phyloP scores from a whole-genome alignment of 2,888 invertebrate genomes.

The Nomada ruficornis region DNA sequence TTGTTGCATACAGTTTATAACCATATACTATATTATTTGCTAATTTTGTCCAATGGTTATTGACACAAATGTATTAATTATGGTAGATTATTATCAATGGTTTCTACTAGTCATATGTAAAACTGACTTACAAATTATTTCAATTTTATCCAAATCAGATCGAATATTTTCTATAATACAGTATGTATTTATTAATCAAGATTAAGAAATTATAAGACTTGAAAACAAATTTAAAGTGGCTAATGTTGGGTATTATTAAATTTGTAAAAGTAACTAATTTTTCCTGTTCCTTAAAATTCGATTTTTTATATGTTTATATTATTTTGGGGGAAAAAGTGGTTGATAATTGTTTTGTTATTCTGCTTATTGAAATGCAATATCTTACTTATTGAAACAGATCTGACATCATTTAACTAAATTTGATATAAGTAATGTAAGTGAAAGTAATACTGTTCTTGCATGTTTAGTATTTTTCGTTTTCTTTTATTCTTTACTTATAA shows the following conservation, averaged over 20 bases:
- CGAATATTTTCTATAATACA: conserved; percentile 13
- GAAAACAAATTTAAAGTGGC: background rate
- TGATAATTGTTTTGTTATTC: conserved; percentile 24
- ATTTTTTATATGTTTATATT: conserved; percentile 7
- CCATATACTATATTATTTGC: conserved; percentile 54
- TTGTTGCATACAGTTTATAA: conserved; percentile 47
- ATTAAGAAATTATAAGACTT: background rate
- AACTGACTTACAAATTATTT: conserved; percentile 36
- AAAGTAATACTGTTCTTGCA: conserved; percentile 3
- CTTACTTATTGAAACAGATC: conserved; percentile 22
- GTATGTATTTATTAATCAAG: conserved; percentile 10
- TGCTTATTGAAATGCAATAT: conserved; percentile 16
- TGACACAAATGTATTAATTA: conserved; percentile 42
- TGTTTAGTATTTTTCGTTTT: conserved; percentile 10
- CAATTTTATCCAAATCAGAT: conserved; percentile 17
- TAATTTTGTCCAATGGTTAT: conserved; percentile 49
- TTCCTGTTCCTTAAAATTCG: conserved; percentile 13
- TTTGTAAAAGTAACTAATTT: background rate
- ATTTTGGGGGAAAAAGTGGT: background rate
- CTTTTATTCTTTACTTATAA: conserved; percentile 12
- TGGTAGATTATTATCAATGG: conserved; percentile 34
- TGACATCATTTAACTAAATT: conserved; percentile 17
- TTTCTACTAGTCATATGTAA: conserved; percentile 55
- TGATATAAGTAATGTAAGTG: conserved; percentile 16
- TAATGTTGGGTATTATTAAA: background rate